Evolutionary conservation across 2,797 vertebrate species (phyloP).

Genomic region (Melanotaenia maccullochi): DNA sequence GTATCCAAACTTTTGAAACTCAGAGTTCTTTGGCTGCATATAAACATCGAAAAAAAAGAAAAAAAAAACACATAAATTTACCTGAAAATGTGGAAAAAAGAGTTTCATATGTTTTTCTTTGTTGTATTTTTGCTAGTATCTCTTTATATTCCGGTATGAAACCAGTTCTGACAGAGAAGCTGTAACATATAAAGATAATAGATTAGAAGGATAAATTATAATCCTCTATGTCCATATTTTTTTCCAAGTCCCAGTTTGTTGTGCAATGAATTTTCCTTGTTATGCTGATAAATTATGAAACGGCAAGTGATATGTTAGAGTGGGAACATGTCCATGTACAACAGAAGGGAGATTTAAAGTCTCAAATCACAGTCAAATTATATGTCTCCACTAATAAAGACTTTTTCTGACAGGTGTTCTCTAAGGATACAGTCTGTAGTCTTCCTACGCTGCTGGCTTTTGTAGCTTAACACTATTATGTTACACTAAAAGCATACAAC

Average conservation of each 20-base stretch:
- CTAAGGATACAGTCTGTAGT: constrained; percentile 26
- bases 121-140: neutral
- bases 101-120: neutral
- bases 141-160: neutral
- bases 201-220: neutral
- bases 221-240: too few species aligned
- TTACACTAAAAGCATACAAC: constrained; percentile 28
- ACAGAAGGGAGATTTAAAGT: constrained; percentile 50
- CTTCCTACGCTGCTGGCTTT: constrained; percentile 23
- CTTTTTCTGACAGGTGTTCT: constrained; percentile 34
- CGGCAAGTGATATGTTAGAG: neutral
- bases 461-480: constrained; percentile 34
- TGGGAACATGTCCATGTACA: constrained; percentile 14
- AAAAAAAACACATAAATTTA: too few species aligned
- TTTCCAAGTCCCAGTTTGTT: neutral
- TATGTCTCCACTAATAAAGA: constrained; percentile 32
- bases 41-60: too few species aligned
- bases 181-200: neutral
- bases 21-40: too few species aligned
- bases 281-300: constrained; percentile 4
- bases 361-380: constrained; percentile 38
- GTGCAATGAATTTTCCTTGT: neutral
- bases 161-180: neutral
- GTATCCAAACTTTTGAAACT: too few species aligned
- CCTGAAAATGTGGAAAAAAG: too few species aligned